Conservation (phyloP, 2,888 invertebrate genomes). For the Trachelus troglodyta region DNA sequence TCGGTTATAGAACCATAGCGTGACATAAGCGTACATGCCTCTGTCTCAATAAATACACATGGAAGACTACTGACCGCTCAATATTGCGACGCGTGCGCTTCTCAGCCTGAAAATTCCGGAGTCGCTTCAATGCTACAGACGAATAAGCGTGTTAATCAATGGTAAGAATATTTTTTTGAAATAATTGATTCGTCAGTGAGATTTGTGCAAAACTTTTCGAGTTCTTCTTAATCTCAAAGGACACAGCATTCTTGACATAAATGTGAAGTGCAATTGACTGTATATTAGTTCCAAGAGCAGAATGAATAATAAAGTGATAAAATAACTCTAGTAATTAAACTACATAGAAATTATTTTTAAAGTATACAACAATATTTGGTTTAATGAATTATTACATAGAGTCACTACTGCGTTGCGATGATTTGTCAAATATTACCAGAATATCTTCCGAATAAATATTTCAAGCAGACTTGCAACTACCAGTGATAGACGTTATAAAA, state of each 20-base stretch:
- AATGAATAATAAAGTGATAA: not conserved
- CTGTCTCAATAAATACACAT: not conserved
- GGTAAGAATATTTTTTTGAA: slow-evolving; percentile 22
- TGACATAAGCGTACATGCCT: not conserved
- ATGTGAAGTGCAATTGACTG: not conserved
- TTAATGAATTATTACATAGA: not conserved
- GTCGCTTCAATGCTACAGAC: slow-evolving; percentile 26
- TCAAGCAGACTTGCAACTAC: not conserved
- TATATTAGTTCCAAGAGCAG: not conserved
- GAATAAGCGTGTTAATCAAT: slow-evolving; percentile 26
- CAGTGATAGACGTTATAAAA: not conserved
- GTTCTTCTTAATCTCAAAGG: not conserved
- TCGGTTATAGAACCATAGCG: not conserved
- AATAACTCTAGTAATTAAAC: not conserved
- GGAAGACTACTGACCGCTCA: slow-evolving; percentile 28
- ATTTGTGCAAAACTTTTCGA: not conserved
- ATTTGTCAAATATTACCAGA: not conserved
- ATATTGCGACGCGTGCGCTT: slow-evolving; percentile 46
- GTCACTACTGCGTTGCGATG: not conserved
- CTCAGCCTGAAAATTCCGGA: slow-evolving; percentile 20
- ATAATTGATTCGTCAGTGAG: slow-evolving; percentile 19
- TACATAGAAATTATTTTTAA: not conserved
- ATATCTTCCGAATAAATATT: not conserved
- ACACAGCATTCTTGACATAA: not conserved
- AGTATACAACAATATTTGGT: not conserved